Percentiles rank a stretch among this genome's conserved stretches.
These are phyloP conservation scores for Pachycephus smyrnensis DNA, from an alignment of 2,888 invertebrate genomes.

Conservation along the genomic window DNA sequence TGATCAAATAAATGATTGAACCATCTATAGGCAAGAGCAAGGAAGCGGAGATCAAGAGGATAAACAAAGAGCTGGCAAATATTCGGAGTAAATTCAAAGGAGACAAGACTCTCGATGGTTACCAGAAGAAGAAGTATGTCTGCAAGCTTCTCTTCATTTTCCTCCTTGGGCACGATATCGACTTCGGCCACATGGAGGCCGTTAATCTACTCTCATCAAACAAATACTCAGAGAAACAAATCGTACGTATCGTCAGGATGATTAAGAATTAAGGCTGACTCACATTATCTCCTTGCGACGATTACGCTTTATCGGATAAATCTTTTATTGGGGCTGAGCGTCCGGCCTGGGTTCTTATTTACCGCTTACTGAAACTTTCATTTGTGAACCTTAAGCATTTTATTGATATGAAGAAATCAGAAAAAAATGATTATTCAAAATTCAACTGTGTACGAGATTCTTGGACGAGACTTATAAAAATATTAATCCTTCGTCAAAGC, in stretches of 20 bases:
- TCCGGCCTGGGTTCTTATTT: slow-evolving; percentile 11
- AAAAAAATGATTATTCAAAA: neutral
- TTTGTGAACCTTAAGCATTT: slow-evolving; percentile 10
- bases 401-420: neutral
- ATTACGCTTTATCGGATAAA: neutral
- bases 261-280: neutral
- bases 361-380: slow-evolving; percentile 20
- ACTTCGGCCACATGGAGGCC: slow-evolving; percentile 99
- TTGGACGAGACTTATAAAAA: neutral
- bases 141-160: slow-evolving; percentile 99
- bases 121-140: slow-evolving; percentile 99
- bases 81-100: slow-evolving; percentile 99
- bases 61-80: slow-evolving; percentile 99
- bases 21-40: slow-evolving; percentile 89
- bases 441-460: too few relatives aligned
- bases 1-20: slow-evolving; percentile 7
- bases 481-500: neutral
- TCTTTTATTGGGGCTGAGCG: neutral
- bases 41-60: slow-evolving; percentile 99
- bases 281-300: neutral
- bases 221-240: slow-evolving; percentile 99
- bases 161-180: slow-evolving; percentile 98
- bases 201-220: slow-evolving; percentile 99
- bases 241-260: slow-evolving; percentile 74
- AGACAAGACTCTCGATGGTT: slow-evolving; percentile 99